Conservation (phyloP, 2,797 vertebrate species). For the Smutsia temminckii region DNA sequence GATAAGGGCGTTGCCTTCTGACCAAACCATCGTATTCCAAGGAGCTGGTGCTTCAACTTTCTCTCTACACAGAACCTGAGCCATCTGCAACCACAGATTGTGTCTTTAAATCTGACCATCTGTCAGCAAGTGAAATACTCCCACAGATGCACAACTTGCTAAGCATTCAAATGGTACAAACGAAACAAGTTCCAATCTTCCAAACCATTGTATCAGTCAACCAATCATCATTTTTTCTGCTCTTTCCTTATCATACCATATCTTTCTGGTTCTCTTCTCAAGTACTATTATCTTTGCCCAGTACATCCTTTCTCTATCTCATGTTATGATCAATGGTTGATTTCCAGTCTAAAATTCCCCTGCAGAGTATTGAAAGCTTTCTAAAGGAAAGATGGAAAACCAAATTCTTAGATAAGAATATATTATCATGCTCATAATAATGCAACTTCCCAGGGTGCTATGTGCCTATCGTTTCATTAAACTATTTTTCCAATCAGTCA, state of each 20-base stretch:
- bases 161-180: constrained; percentile 1
- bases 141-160: neutral
- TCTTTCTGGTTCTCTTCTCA: neutral
- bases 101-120: neutral
- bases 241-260: too few relatives aligned
- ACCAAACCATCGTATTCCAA: neutral
- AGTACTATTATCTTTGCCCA: neutral
- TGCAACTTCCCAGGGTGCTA: neutral
- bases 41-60: neutral
- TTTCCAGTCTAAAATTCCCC: neutral
- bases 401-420: neutral
- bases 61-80: neutral
- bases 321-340: neutral
- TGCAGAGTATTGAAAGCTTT: neutral
- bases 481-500: neutral
- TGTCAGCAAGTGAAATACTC: neutral
- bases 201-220: neutral
- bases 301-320: neutral
- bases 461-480: neutral
- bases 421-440: neutral
- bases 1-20: neutral
- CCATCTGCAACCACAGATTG: neutral
- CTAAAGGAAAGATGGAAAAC: neutral
- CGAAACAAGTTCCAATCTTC: neutral
- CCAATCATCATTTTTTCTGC: neutral